Evolutionary conservation across 2,888 invertebrate species (phyloP).

Genomic region (Alloscopus bannaensis): DNA sequence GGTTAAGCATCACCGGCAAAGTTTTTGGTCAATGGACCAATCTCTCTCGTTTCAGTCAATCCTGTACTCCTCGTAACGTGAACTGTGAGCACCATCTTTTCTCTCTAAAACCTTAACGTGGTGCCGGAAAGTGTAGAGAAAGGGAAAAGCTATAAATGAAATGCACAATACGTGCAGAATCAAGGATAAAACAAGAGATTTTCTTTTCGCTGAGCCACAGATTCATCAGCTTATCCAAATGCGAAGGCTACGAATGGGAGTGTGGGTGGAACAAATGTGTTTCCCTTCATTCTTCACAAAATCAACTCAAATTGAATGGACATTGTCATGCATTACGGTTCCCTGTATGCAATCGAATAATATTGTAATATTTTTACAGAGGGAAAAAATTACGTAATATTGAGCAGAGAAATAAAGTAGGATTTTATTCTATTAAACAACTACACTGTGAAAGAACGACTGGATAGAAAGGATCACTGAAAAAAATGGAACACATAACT

Average conservation of each 20-base stretch:
- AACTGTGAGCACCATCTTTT: too few species aligned
- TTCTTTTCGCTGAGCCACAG: conserved; percentile 1
- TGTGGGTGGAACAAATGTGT: conserved; percentile 41
- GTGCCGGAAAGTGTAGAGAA: conserved; percentile 13
- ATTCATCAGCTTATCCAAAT: conserved; percentile 29
- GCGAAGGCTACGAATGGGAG: too few species aligned
- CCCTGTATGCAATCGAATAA: conserved; percentile 54
- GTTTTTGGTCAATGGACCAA: too few species aligned
- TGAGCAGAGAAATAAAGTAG: conserved; percentile 40
- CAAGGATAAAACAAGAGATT: conserved; percentile 36
- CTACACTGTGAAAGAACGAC: neutral
- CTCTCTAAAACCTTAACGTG: neutral
- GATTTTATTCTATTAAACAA: conserved; percentile 36
- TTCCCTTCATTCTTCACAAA: conserved; percentile 56
- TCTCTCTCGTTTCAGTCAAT: conserved; percentile 11
- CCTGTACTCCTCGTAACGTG: conserved; percentile 21
- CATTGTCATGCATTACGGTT: conserved; percentile 35
- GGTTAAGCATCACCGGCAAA: conserved; percentile 47
- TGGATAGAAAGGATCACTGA: neutral
- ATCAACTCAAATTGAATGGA: conserved; percentile 50
- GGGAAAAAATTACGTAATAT: neutral
- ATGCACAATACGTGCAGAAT: neutral
- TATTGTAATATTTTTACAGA: too few species aligned
- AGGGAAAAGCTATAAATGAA: neutral
- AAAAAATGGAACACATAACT: conserved; percentile 7